Evolutionary conservation across 2,888 invertebrate species (phyloP).

Genomic region (Epicampocera succincta): DNA sequence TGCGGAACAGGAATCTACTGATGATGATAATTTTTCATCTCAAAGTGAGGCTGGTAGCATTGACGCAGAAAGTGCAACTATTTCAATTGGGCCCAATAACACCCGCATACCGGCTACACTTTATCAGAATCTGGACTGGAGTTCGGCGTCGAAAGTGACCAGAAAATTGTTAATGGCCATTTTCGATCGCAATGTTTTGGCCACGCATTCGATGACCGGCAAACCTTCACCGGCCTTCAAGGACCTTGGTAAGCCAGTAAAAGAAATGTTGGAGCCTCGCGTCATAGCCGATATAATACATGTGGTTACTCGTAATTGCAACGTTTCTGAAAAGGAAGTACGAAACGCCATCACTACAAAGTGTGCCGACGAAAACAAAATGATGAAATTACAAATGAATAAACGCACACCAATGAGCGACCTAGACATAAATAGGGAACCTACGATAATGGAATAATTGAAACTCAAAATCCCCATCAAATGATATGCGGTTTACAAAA

Average conservation of each 20-base stretch:
- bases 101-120: too few relatives aligned
- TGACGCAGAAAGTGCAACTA: too few relatives aligned
- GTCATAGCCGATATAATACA: slow-evolving; percentile 84
- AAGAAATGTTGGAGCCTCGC: slow-evolving; percentile 82
- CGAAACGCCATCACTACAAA: slow-evolving; percentile 85
- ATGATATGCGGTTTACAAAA: too few relatives aligned
- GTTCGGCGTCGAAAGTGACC: slow-evolving; percentile 72
- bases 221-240: slow-evolving; percentile 83
- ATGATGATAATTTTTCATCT: too few relatives aligned
- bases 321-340: slow-evolving; percentile 84
- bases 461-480: too few relatives aligned
- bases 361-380: slow-evolving; percentile 85
- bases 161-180: slow-evolving; percentile 70
- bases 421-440: slow-evolving; percentile 76
- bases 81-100: slow-evolving; percentile 81
- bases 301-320: slow-evolving; percentile 83
- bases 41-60: too few relatives aligned
- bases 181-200: slow-evolving; percentile 84
- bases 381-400: slow-evolving; percentile 81
- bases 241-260: slow-evolving; percentile 78
- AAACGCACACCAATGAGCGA: slow-evolving; percentile 72
- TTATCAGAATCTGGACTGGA: slow-evolving; percentile 82
- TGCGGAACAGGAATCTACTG: too few relatives aligned
- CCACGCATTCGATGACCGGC: slow-evolving; percentile 85
- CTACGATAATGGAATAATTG: too few relatives aligned